A percentile compares a stretch with the other conserved stretches of the same genome.
phyloP scores from a whole-genome alignment of 2,888 invertebrate genomes.

The Eristalinus sepulchralis region DNA sequence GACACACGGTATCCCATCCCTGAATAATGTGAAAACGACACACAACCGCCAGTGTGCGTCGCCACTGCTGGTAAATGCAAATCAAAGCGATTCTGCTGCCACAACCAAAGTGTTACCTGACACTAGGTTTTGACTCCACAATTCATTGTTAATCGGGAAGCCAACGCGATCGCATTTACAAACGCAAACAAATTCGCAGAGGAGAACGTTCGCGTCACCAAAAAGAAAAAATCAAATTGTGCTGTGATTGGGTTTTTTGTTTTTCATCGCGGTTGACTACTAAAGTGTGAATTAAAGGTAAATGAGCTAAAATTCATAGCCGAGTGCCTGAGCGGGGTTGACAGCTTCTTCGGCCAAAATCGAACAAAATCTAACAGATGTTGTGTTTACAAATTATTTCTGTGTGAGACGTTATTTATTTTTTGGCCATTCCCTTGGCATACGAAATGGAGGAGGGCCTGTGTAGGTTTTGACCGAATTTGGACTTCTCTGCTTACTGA shows the following conservation, averaged over 20 bases:
- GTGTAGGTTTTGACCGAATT: no score
- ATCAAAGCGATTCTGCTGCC: background rate
- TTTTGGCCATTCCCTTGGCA: no score
- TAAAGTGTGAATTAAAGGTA: slow-evolving; percentile 45
- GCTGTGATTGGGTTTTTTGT: slow-evolving; percentile 43
- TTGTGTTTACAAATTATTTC: no score
- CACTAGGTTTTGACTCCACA: slow-evolving; percentile 26
- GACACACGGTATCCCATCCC: background rate
- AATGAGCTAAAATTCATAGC: background rate
- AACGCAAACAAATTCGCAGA: slow-evolving; percentile 14
- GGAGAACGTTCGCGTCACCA: slow-evolving; percentile 2
- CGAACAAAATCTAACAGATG: background rate
- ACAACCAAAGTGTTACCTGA: slow-evolving; percentile 8
- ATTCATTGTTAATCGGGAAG: slow-evolving; percentile 56
- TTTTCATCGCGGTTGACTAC: background rate
- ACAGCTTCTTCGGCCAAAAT: background rate
- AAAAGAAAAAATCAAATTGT: slow-evolving; percentile 42
- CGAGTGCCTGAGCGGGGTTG: no score
- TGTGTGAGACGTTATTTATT: no score
- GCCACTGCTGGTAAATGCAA: background rate
- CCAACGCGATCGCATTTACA: slow-evolving; percentile 49
- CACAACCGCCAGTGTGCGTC: background rate
- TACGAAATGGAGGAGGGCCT: no score
- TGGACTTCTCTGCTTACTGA: no score
- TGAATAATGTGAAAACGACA: background rate